Evolutionary conservation across 2,888 invertebrate species (phyloP).

Genomic region (Apotomis turbidana): DNA sequence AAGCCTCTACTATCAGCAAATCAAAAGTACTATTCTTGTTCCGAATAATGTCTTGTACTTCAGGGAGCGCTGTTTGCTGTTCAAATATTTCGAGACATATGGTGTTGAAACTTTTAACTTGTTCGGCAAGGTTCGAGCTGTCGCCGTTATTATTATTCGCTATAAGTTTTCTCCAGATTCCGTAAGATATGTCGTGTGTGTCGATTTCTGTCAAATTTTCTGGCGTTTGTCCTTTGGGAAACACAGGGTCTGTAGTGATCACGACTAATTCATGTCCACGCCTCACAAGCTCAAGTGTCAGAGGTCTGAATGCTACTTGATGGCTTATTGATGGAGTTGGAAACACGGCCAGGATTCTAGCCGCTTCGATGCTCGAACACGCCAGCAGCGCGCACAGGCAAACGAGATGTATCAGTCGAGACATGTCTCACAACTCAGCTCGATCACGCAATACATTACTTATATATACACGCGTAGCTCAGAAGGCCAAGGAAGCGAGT

Average conservation of each 20-base stretch:
- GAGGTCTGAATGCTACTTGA: neutral
- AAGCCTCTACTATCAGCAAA: conserved; percentile 46
- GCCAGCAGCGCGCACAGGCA: neutral
- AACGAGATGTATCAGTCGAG: neutral
- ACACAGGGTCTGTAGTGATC: conserved; percentile 69
- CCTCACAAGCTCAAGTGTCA: conserved; percentile 6
- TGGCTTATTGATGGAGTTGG: conserved; percentile 13
- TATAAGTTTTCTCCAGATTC: conserved; percentile 35
- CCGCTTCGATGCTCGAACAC: neutral
- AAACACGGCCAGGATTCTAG: neutral
- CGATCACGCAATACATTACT: neutral
- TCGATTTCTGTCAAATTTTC: conserved; percentile 69
- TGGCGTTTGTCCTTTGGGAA: conserved; percentile 52
- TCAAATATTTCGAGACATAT: conserved; percentile 40
- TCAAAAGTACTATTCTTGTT: conserved; percentile 44
- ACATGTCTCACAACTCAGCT: neutral
- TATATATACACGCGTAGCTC: neutral
- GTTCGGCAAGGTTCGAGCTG: conserved; percentile 42
- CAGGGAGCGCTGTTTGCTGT: conserved; percentile 38
- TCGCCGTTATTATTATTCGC: conserved; percentile 48
- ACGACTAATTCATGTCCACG: conserved; percentile 7
- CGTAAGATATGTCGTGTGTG: conserved; percentile 53
- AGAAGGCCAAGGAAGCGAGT: neutral
- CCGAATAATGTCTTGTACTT: conserved; percentile 41
- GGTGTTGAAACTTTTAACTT: neutral